These are phyloP conservation scores for Apteryx owenii DNA, from an alignment of 2,113 vertebrate genomes.

Conservation along the genomic window DNA sequence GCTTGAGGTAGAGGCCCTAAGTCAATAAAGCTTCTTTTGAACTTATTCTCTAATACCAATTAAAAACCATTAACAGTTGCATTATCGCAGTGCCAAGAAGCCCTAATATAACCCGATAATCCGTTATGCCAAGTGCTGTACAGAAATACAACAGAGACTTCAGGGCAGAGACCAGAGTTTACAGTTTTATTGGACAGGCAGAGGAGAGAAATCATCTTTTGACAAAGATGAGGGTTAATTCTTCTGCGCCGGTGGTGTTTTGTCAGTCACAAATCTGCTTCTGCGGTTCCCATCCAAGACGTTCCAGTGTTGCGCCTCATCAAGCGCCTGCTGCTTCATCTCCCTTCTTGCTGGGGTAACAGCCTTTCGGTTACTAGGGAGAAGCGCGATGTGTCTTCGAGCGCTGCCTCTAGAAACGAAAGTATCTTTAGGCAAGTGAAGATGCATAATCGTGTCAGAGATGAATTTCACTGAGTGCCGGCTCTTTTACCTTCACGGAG, in stretches of 20 bases:
- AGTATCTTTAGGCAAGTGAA: neutral
- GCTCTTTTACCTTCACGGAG: neutral
- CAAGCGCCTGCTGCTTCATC: neutral
- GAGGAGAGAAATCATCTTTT: neutral
- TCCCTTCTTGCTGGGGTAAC: neutral
- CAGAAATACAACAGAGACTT: neutral
- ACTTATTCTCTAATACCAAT: neutral
- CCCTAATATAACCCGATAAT: accelerated
- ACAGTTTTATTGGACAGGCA: neutral
- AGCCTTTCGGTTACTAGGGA: neutral
- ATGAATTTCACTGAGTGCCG: neutral
- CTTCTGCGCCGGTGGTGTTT: neutral
- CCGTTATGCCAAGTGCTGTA: accelerated
- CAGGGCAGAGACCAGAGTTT: too few species aligned
- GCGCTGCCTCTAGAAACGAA: neutral
- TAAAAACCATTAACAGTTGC: accelerated
- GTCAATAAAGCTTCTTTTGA: neutral
- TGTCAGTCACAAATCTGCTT: neutral
- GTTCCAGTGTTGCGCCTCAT: slow-evolving; percentile 25
- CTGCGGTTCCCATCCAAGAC: neutral
- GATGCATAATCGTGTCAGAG: neutral
- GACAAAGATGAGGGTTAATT: accelerated
- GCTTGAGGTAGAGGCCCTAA: neutral
- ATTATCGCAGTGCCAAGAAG: neutral
- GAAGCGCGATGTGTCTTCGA: neutral